These are phyloP conservation scores for Dasysyrphus albostriatus DNA, from an alignment of 2,888 invertebrate species.

Conservation along the genomic window DNA sequence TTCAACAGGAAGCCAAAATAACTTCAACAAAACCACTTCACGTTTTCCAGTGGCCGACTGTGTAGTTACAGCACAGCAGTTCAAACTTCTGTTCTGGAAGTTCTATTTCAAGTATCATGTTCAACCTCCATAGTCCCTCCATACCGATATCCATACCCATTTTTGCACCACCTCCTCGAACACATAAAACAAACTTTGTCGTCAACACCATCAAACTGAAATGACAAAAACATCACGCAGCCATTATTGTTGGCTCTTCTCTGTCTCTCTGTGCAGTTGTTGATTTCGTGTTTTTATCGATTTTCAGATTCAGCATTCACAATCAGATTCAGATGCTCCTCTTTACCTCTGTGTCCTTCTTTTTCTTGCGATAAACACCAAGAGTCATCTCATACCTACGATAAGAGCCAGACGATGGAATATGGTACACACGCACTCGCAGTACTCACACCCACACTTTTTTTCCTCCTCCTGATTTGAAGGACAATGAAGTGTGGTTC, in stretches of 20 bases:
- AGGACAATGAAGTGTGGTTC: conserved; percentile 71
- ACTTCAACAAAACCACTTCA: conserved; percentile 59
- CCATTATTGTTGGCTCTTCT: not conserved
- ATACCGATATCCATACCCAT: not conserved
- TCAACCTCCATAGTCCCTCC: not conserved
- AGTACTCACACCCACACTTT: not conserved
- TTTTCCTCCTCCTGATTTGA: not conserved
- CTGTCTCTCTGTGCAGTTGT: conserved; percentile 34
- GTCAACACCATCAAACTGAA: conserved; percentile 25
- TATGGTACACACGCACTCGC: conserved; percentile 1
- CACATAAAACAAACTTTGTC: conserved; percentile 45
- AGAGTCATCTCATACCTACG: not conserved
- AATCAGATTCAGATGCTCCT: conserved; percentile 36
- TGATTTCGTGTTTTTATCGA: conserved; percentile 55
- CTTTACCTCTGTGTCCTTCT: not conserved
- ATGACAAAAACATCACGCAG: conserved; percentile 30
- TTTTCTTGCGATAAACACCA: not conserved
- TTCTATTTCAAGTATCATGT: conserved; percentile 44
- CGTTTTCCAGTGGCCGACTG: conserved; percentile 41
- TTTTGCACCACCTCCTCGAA: no score
- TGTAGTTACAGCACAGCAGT: not conserved
- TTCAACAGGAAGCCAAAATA: conserved; percentile 65
- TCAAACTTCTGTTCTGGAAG: conserved; percentile 25
- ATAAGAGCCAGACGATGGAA: not conserved
- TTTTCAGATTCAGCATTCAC: conserved; percentile 41